Evolutionary conservation across 1,140 invertebrate species (phyloP).

Genomic region (Solenopsis fugax): DNA sequence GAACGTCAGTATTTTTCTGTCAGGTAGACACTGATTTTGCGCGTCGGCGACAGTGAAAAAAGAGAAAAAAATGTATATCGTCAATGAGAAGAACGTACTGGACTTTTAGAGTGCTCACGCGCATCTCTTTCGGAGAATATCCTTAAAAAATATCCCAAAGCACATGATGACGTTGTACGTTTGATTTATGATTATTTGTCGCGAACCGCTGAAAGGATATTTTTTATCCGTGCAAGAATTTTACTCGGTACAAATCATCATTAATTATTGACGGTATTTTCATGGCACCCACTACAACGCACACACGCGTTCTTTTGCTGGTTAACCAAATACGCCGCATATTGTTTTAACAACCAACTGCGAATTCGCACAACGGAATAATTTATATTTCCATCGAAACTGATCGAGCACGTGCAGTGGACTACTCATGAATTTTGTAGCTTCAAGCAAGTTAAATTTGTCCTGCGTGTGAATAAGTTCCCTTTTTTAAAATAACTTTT

Average conservation of each 20-base stretch:
- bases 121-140: neutral
- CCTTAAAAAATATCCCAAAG: neutral
- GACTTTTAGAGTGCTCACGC: neutral
- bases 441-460: slow-evolving; percentile 23
- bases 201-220: neutral
- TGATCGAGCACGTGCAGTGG: slow-evolving; percentile 36
- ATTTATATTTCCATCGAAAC: slow-evolving; percentile 36
- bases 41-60: neutral
- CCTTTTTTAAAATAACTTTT: slow-evolving; percentile 31
- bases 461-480: slow-evolving; percentile 31
- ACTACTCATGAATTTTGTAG: slow-evolving; percentile 43
- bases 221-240: neutral
- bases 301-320: neutral
- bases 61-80: neutral
- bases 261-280: neutral
- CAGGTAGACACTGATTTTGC: neutral
- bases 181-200: slow-evolving; percentile 39
- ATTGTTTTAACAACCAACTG: slow-evolving; percentile 47
- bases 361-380: slow-evolving; percentile 16
- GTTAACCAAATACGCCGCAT: neutral
- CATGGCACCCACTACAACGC: neutral
- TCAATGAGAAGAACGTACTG: neutral
- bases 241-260: neutral
- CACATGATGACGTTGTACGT: neutral
- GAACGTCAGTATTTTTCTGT: slow-evolving; percentile 1